Percentiles rank a stretch among this genome's conserved stretches.
Conservation (phyloP, 2,888 invertebrate species). For the Cantharis lateralis region DNA sequence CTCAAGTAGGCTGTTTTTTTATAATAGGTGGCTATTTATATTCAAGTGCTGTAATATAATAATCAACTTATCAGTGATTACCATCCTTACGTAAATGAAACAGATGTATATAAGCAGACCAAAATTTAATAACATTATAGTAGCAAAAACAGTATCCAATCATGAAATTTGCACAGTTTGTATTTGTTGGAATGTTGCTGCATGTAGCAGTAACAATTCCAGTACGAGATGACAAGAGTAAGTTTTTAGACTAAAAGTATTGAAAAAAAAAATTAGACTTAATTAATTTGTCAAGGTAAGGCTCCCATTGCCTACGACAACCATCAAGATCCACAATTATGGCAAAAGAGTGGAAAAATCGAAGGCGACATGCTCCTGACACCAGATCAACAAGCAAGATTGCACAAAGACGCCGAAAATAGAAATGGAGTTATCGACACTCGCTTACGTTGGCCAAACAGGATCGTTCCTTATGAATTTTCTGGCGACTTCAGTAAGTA, state of each 20-base stretch:
- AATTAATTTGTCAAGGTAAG: no score
- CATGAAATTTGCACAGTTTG: neutral
- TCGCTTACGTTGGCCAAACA: neutral
- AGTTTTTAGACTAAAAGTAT: neutral
- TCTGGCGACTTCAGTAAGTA: neutral
- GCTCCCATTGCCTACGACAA: neutral
- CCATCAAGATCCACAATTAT: neutral
- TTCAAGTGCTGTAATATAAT: no score
- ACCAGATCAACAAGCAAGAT: neutral
- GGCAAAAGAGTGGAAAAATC: constrained; percentile 8
- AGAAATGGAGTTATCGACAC: neutral
- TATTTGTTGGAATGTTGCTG: neutral
- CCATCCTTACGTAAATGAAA: neutral
- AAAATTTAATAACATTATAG: neutral
- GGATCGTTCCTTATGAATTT: neutral
- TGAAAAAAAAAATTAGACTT: no score
- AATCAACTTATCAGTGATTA: no score
- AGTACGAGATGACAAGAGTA: neutral
- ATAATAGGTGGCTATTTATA: no score
- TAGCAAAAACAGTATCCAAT: neutral
- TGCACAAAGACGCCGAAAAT: no score
- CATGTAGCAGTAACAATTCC: neutral
- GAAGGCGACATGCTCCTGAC: constrained; percentile 9
- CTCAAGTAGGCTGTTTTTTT: no score
- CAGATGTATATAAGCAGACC: neutral